Percentiles rank a stretch among this genome's conserved stretches.
Evolutionary conservation across 2,888 invertebrate species (phyloP).

Genomic region (Ptychoptera albimana): DNA sequence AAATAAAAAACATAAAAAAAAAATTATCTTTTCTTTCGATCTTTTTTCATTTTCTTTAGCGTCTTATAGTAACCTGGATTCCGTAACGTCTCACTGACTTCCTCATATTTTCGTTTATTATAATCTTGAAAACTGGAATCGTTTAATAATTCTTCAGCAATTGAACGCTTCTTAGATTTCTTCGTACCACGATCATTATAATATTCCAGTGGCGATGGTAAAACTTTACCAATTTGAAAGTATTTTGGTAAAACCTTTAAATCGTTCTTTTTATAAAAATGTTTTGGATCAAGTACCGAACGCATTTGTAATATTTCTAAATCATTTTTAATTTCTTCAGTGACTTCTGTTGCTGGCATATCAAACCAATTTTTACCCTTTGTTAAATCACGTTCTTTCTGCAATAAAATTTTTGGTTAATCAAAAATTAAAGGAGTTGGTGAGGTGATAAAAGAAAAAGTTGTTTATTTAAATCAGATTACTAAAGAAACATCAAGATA

Average conservation of each 20-base stretch:
- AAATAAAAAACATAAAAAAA: no score
- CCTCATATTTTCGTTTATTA: conserved; percentile 64
- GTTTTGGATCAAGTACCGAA: conserved; percentile 77
- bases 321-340: conserved; percentile 75
- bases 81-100: conserved; percentile 54
- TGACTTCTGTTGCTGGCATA: conserved; percentile 75
- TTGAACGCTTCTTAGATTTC: conserved; percentile 71
- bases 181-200: conserved; percentile 69
- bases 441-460: not conserved
- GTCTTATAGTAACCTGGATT: conserved; percentile 56
- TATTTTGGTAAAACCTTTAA: conserved; percentile 77
- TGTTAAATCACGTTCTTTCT: conserved; percentile 59
- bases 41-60: conserved; percentile 53
- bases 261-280: conserved; percentile 89
- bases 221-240: conserved; percentile 72
- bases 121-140: conserved; percentile 73
- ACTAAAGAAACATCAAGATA: conserved; percentile 31
- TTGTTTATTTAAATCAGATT: conserved; percentile 25
- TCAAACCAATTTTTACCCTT: conserved; percentile 83
- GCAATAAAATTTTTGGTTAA: conserved; percentile 16
- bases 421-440: not conserved
- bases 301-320: conserved; percentile 85
- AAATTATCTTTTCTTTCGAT: conserved; percentile 20
- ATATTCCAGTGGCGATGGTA: conserved; percentile 78
- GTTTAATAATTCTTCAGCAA: conserved; percentile 85